Evolutionary conservation across 2,888 invertebrate species (phyloP), one percentile per base, ranked within the genome.

Genomic region (Chrysolina haemoptera): DNA sequence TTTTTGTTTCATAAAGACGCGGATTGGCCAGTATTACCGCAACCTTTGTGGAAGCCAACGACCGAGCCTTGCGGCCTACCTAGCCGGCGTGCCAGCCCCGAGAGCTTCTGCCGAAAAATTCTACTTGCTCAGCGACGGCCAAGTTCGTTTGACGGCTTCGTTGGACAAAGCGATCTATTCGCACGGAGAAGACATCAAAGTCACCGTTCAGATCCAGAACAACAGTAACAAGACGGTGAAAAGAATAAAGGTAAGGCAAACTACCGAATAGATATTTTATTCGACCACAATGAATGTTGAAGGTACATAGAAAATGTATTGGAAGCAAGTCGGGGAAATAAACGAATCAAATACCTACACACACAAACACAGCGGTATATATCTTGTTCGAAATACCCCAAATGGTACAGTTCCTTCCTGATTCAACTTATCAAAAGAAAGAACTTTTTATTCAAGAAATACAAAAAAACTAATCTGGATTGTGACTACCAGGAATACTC

Each of bases 41-140:
- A 83, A 82, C 8, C 71, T 83, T 14, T 87, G 87, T 76, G 85
- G 86, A 40, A 85, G 85, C 62, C 86, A 87, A 79, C 81, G 87
- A 71, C 87, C 86, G 6, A 85, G 85, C 64, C 75, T 85, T 70
- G 85, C 85, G 20, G 85, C 83, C 35, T 85, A 85, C 73, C 70
- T 88, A 16, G 85, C 87, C 81, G 89, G 89, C 76, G 85, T 89
- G 73, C 90, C 91, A 1, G 91, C 93, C 18, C 94, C 96, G 1
- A 91, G 92, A 74, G 94, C 93, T 0, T 89, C 91, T 0, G 92
- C 94, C 10, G 94, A 95, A 82, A 96, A 96, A 83, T 95, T 94
- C n/a, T 96, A 96, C 85, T 89, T 96, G 46, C 90, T 96, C 68
- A 95, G 95, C 82, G 95, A 96, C 81, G 96, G 96, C 66, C 92